Evolutionary conservation across 2,888 invertebrate genomes (phyloP).

Genomic region (Acanthopleura granulata): DNA sequence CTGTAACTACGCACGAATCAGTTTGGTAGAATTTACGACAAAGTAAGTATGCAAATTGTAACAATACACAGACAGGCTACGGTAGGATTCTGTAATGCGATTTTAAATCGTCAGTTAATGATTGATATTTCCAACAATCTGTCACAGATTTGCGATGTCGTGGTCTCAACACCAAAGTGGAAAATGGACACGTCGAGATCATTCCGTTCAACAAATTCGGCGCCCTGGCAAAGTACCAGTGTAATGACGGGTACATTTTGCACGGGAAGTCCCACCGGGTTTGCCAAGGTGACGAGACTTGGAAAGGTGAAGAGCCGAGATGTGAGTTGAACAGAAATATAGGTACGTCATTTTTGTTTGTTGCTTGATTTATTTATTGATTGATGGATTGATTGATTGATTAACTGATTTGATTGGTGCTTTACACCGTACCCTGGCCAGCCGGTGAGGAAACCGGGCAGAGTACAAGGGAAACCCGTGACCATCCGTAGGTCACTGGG

Average conservation of each 20-base stretch:
- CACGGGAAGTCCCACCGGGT: constrained; percentile 67
- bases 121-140: neutral
- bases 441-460: no score
- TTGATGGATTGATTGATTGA: no score
- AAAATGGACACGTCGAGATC: constrained; percentile 64
- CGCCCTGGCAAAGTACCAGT: constrained; percentile 67
- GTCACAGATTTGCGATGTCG: constrained; percentile 64
- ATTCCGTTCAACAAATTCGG: constrained; percentile 62
- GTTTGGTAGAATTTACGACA: no score
- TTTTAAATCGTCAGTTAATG: neutral
- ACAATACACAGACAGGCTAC: no score
- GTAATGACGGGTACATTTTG: constrained; percentile 69
- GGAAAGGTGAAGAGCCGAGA: constrained; percentile 69
- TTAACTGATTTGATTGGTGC: no score
- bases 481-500: no score
- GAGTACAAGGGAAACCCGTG: no score
- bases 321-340: constrained; percentile 55
- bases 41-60: no score
- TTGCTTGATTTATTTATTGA: no score
- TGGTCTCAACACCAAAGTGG: constrained; percentile 50
- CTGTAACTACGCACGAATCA: no score
- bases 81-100: no score
- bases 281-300: constrained; percentile 71
- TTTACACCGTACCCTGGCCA: no score
- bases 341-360: constrained; percentile 26